Conservation (phyloP, 2,113 vertebrate species). For the Aptenodytes patagonicus region DNA sequence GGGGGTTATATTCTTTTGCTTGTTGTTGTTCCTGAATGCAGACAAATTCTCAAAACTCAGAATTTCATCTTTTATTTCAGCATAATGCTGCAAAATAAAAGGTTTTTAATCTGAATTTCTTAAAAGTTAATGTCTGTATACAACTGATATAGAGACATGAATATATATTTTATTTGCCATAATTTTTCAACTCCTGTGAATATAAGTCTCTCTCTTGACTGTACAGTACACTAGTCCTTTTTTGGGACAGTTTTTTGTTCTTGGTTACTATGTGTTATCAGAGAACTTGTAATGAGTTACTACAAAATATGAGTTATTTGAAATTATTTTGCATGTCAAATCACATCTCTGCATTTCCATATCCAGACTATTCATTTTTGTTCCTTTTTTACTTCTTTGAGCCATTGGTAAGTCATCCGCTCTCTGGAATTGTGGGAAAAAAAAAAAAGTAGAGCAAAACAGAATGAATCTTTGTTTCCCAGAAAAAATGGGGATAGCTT, state of each 20-base stretch:
- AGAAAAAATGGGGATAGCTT: not conserved
- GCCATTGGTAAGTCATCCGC: not conserved
- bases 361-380: not conserved
- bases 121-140: not conserved
- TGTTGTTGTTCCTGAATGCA: not conserved
- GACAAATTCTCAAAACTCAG: not conserved
- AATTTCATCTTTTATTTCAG: not conserved
- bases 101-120: not conserved
- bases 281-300: not conserved
- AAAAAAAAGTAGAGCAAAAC: not conserved
- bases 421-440: not conserved
- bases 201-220: not conserved
- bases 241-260: not conserved
- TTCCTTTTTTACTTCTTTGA: not conserved
- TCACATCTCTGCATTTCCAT: not conserved
- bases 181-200: not conserved
- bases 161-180: not conserved
- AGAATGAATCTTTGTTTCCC: not conserved
- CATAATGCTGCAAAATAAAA: not conserved
- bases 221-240: not conserved
- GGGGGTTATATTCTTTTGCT: accelerated
- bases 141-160: not conserved
- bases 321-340: not conserved
- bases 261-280: not conserved
- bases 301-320: not conserved